phyloP scores from a whole-genome alignment of 2,113 vertebrate genomes.

The Xyliphius kryptos region DNA sequence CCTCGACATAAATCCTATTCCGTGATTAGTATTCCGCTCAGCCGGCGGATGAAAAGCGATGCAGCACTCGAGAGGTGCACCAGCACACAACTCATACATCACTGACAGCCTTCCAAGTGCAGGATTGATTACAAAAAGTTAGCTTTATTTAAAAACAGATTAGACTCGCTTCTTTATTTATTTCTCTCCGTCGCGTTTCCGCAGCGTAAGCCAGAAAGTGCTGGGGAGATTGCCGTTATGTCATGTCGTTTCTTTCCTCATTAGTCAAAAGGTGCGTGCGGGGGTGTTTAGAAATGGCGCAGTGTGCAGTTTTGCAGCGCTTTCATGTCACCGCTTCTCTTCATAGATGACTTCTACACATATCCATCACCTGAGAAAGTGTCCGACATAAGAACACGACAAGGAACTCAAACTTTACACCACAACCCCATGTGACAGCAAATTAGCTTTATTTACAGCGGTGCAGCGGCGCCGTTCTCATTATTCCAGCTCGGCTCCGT shows the following conservation, averaged over 20 bases:
- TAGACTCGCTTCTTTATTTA: constrained; percentile 61
- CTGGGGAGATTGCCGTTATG: constrained; percentile 14
- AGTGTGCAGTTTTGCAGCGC: constrained; percentile 9
- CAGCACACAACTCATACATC: constrained; percentile 85
- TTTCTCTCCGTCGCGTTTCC: constrained; percentile 2
- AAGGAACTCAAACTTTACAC: background rate
- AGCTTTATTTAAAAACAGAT: constrained; percentile 82
- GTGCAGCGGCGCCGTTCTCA: background rate
- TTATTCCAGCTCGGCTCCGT: background rate
- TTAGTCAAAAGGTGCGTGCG: constrained; percentile 16
- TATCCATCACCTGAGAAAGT: constrained; percentile 11
- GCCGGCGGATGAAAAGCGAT: constrained; percentile 74
- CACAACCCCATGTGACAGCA: background rate
- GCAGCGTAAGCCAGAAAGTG: constrained; percentile 28
- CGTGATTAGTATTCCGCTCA: constrained; percentile 82
- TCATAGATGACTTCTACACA: constrained; percentile 4
- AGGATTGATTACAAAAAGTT: constrained; percentile 79
- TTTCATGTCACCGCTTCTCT: constrained; percentile 11
- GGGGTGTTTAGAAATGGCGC: background rate
- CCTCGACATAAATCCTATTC: constrained; percentile 80
- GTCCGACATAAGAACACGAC: background rate
- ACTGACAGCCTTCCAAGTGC: constrained; percentile 76
- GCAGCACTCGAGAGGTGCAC: constrained; percentile 75
- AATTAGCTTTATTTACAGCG: background rate
- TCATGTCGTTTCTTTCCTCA: constrained; percentile 20